Evolutionary conservation across 2,113 vertebrate genomes (phyloP), one percentile per base, ranked within the genome.

Genomic region (Campylomormyrus numenius): DNA sequence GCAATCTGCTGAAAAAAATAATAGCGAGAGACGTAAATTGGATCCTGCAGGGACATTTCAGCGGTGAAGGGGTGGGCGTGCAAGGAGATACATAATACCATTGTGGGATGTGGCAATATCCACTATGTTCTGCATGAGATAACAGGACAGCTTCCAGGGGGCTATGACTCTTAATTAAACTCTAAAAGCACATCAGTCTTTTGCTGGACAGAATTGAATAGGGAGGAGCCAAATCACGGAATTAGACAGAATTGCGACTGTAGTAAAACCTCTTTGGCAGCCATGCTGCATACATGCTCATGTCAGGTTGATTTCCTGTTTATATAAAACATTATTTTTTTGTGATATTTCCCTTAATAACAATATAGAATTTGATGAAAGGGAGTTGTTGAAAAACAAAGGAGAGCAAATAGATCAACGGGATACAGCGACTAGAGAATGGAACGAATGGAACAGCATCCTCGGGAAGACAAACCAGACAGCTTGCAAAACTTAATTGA

Each of bases 101-200:
- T 53, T 58, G 50, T 49, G 31, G 53, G 35, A 35, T 58, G 15
- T 39, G 53, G 50, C 8, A 56, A 58, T 56, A 58, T 88, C 87
- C 50, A 58, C 87, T 87, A 45, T 35, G 31, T 21, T 31, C 52
- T 39, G 21, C 52, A 56, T 88, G 49, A 52, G 85, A 87, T 88
- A 56, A 62, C 50, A 88, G 53, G 85, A 21, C 35, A 83, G 77
- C 77, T 83, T 39, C 77, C 77, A 83, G 77, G 7, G 17, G 39
- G 52, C 45, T 56, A 8, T 39, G 17, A 49, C 50, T 58, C 87
- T 56, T 56, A 87, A 56, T 87, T 87, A 87, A 56, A 87, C 45
- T 56, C 45, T 88, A 88, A 42, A 58, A 39, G 31, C 87, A 88
- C 35, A 58, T 88, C 87, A 88, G 85, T 87, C 46, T 87, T 49